Evolutionary conservation across 2,113 vertebrate species (phyloP), one percentile per base, ranked within the genome.

Genomic region (Donacobius atricapilla): DNA sequence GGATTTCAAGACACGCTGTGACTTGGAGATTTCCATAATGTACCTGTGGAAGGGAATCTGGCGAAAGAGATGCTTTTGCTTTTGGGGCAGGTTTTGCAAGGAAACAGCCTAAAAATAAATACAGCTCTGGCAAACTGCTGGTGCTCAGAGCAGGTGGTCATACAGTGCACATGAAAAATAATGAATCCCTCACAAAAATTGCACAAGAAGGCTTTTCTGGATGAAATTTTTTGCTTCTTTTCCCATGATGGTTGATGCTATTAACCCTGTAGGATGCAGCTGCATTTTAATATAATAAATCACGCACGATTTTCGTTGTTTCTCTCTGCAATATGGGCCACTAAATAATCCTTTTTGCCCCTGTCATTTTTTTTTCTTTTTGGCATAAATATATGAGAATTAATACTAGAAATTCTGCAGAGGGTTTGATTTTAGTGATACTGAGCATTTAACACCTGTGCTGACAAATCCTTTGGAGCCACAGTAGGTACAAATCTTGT

Each of bases 61-160:
- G 47, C 27, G 92, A 24, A 81, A 81, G 35, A 15, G 56, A 71
- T 77, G 47, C 11, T 84, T 91, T 87, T 87, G 24, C 31, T 93
- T 91, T 86, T 42, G 53, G 68, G 27, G 3, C 30, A 65, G 58
- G 16, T n/a, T 79, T 93, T 81, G 35, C 18, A 54, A 87, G 88
- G 81, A 85, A 69, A 68, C 22, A 65, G 33, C 47, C 15, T 75
- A n/a, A 92, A 96, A 94, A 93, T 92, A 89, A 87, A 95, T 17
- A 45, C 0, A 1, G 27, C n/a, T 81, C 40, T 51, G 64, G 64
- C 64, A 86, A 87, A 53, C 5, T 57, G 48, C 61, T 79, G 84
- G 53, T 86, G 69, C n/a, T 85, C 48, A 30, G 86, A 86, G 58
- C 68, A 96, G 79, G 63, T 94, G 87, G 63, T 50, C 21, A 24